Evolutionary conservation across 30 jellyfish, hydroid and myxozoan genomes (phyloP).

Genomic region (Hydra vulgaris): DNA sequence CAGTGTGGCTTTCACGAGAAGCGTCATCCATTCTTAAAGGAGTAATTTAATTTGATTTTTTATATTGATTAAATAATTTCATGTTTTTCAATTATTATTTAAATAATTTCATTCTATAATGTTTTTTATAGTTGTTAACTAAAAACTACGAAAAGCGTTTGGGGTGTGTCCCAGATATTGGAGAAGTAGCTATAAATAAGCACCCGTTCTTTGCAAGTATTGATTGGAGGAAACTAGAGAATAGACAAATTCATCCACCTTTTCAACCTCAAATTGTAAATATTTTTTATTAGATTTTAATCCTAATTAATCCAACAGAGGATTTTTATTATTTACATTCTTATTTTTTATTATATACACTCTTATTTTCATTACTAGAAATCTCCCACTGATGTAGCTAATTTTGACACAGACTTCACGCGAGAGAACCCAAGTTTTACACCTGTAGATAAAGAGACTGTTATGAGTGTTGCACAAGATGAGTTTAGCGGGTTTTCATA

Average conservation of each 20-base stretch:
- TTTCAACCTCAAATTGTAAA: slow-evolving; percentile 93
- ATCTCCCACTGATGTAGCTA: slow-evolving; percentile 98
- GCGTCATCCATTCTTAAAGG: slow-evolving; percentile 94
- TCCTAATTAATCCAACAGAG: neutral
- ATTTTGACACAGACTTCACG: slow-evolving; percentile 94
- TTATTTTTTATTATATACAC: neutral
- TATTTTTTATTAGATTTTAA: neutral
- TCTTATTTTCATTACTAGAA: slow-evolving; percentile 32
- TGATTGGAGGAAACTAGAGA: slow-evolving; percentile 93
- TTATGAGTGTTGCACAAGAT: slow-evolving; percentile 67
- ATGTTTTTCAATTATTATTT: neutral
- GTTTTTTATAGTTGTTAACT: slow-evolving; percentile 52
- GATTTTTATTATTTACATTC: neutral
- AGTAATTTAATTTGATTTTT: slow-evolving; percentile 32
- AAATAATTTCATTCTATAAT: neutral
- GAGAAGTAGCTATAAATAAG: slow-evolving; percentile 96
- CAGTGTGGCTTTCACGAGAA: slow-evolving; percentile 96
- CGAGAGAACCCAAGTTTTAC: slow-evolving; percentile 89
- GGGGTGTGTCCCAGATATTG: slow-evolving; percentile 97
- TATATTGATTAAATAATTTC: no score
- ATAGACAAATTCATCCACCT: slow-evolving; percentile 86
- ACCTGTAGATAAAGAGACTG: slow-evolving; percentile 68
- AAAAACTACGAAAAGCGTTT: slow-evolving; percentile 82
- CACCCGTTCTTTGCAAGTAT: slow-evolving; percentile 87
- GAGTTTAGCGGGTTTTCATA: slow-evolving; percentile 89